phyloP scores from a whole-genome alignment of 2,113 vertebrate genomes.

The Martes martes region DNA sequence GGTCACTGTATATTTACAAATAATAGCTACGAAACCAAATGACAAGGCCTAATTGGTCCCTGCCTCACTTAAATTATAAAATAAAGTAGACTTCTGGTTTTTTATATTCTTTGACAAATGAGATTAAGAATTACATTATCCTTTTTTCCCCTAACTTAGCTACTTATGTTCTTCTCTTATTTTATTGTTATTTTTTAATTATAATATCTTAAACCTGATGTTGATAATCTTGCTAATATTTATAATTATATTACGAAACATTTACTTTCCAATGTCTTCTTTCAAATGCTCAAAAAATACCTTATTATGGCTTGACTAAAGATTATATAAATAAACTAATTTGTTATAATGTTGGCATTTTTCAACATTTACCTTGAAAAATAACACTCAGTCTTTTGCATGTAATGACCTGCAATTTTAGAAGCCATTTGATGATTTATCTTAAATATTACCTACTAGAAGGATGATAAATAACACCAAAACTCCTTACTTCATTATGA shows the following conservation, averaged over 20 bases:
- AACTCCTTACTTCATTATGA: slow-evolving; percentile 33
- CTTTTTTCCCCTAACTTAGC: slow-evolving; percentile 16
- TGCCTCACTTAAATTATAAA: slow-evolving; percentile 32
- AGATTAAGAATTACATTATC: slow-evolving; percentile 54
- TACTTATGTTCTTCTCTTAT: slow-evolving; percentile 1
- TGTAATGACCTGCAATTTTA: slow-evolving; percentile 53
- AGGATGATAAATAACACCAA: slow-evolving; percentile 20
- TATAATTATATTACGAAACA: slow-evolving; percentile 33
- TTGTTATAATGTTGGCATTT: slow-evolving; percentile 39
- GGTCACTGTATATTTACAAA: neutral
- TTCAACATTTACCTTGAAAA: slow-evolving; percentile 66
- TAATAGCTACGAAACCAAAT: neutral
- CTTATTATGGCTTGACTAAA: slow-evolving; percentile 48
- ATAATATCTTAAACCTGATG: slow-evolving; percentile 23
- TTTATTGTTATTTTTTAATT: slow-evolving; percentile 53
- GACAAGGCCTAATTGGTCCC: neutral
- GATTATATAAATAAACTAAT: slow-evolving; percentile 49
- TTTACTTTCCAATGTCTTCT: slow-evolving; percentile 50
- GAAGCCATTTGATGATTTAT: slow-evolving; percentile 53
- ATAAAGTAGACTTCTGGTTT: slow-evolving; percentile 43
- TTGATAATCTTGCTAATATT: slow-evolving; percentile 66
- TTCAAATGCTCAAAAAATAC: slow-evolving; percentile 43
- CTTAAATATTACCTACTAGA: slow-evolving; percentile 43
- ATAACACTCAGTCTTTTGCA: slow-evolving; percentile 43
- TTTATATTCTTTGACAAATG: slow-evolving; percentile 54